A percentile compares a stretch with the other conserved stretches of the same genome.
phyloP scores from a whole-genome alignment of 2,888 invertebrate genomes.

The Agriopis aurantiaria region DNA sequence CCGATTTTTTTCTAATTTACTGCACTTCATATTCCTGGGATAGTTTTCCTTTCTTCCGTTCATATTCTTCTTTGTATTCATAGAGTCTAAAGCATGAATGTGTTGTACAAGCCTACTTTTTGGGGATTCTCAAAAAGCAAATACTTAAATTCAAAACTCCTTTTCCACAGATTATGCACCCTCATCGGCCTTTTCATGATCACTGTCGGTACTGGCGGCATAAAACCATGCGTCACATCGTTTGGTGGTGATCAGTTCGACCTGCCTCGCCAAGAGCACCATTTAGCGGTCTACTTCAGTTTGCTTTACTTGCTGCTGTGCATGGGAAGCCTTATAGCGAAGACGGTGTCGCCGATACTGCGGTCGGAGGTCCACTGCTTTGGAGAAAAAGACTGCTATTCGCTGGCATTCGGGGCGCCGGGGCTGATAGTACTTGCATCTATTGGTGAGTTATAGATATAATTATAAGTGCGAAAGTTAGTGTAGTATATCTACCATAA shows the following conservation, averaged over 20 bases:
- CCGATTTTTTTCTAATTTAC: no score
- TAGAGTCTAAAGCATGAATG: no score
- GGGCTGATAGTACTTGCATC: constrained; percentile 90
- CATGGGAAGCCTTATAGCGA: constrained; percentile 90
- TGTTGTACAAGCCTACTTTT: no score
- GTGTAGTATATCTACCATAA: no score
- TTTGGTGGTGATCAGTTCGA: constrained; percentile 94
- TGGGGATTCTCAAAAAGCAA: no score
- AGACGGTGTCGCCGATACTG: constrained; percentile 90
- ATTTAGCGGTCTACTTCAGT: constrained; percentile 91
- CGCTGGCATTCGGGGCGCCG: constrained; percentile 92
- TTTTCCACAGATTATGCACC: constrained; percentile 83
- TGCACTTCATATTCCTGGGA: no score
- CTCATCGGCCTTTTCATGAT: constrained; percentile 89
- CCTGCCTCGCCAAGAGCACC: constrained; percentile 87
- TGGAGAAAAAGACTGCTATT: constrained; percentile 89
- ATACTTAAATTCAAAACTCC: no score
- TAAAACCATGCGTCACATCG: constrained; percentile 93
- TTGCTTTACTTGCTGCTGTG: constrained; percentile 90
- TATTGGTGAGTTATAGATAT: constrained; percentile 82
- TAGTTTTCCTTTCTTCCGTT: no score
- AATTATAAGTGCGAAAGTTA: neutral
- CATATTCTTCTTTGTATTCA: no score
- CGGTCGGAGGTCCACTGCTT: constrained; percentile 89
- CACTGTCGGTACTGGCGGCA: constrained; percentile 92